phyloP scores from a whole-genome alignment of 2,797 vertebrate species.

The Triplophysa bombifrons region DNA sequence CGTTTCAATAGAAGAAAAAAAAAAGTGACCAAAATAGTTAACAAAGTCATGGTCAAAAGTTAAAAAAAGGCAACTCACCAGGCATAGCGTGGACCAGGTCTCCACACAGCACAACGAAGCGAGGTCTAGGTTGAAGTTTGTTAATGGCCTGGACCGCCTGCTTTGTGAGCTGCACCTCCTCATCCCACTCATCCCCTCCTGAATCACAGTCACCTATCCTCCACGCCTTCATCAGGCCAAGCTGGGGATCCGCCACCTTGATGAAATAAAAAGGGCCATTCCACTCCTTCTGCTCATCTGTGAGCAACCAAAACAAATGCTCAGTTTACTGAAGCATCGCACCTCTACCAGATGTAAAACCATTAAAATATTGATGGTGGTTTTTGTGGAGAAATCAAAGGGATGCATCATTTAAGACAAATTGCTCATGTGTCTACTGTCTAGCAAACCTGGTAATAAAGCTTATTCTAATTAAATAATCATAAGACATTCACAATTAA shows the following conservation, averaged over 20 bases:
- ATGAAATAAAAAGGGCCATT: conserved; percentile 92
- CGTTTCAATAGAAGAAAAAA: background rate
- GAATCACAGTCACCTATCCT: conserved; percentile 77
- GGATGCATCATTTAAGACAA: conserved; percentile 54
- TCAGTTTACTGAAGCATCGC: background rate
- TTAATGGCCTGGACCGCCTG: conserved; percentile 87
- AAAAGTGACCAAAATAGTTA: background rate
- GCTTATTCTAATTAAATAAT: conserved; percentile 53
- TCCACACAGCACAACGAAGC: conserved; percentile 90
- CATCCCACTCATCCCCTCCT: conserved; percentile 89
- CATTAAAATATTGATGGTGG: conserved; percentile 64
- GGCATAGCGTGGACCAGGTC: conserved; percentile 96
- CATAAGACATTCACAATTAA: conserved; percentile 52
- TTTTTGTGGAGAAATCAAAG: conserved; percentile 35
- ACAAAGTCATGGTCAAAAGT: background rate
- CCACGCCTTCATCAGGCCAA: conserved; percentile 98
- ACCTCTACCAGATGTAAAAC: conserved; percentile 25
- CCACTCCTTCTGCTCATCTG: conserved; percentile 87
- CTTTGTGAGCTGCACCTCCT: conserved; percentile 86
- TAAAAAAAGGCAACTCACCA: conserved; percentile 71
- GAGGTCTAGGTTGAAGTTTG: conserved; percentile 83
- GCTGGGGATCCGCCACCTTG: conserved; percentile 93
- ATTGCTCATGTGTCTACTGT: background rate
- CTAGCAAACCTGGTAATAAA: background rate
- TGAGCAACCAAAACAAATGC: conserved; percentile 6